Evolutionary conservation across 2,888 invertebrate genomes (phyloP).

Genomic region (Idaea aversata): DNA sequence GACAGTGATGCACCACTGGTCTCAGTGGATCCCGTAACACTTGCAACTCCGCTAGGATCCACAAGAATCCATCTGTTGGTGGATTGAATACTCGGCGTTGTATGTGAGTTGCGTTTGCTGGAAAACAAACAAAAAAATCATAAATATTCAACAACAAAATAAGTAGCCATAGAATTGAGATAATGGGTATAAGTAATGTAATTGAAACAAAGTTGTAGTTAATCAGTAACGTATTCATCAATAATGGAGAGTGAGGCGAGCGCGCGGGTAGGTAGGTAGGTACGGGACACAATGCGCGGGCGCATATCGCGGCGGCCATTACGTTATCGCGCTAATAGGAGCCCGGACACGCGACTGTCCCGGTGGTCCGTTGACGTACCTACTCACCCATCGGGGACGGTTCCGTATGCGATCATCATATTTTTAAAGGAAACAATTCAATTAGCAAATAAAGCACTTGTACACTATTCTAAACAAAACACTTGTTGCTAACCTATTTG

Average conservation of each 20-base stretch:
- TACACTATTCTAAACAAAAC: no score
- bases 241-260: background rate
- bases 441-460: no score
- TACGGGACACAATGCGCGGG: background rate
- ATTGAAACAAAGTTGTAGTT: background rate
- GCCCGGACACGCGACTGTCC: constrained; percentile 1
- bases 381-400: background rate
- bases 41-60: no score
- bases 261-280: no score
- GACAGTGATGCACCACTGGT: no score
- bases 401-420: background rate
- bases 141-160: background rate
- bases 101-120: background rate
- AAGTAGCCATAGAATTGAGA: background rate
- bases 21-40: no score
- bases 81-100: background rate
- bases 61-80: no score
- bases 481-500: no score
- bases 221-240: background rate
- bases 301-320: constrained; percentile 1
- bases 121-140: background rate
- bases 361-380: background rate
- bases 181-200: background rate
- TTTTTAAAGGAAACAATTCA: background rate
- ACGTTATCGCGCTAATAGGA: constrained; percentile 1